Evolutionary conservation across 2,888 invertebrate genomes (phyloP).

Genomic region (Mesorhabditis spiculigera): DNA sequence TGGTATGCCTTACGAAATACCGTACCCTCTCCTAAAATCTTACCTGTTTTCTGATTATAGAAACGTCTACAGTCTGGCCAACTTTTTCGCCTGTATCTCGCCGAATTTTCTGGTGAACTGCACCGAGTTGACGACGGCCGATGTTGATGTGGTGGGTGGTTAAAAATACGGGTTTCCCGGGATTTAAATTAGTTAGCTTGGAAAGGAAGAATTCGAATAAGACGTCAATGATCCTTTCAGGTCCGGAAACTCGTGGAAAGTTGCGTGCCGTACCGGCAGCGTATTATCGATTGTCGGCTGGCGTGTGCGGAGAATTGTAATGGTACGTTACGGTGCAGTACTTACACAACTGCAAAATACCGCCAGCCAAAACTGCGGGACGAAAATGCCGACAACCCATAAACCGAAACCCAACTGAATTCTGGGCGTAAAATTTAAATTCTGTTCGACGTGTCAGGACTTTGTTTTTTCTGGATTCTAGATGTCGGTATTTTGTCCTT

Average conservation of each 20-base stretch:
- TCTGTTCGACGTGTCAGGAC: no score
- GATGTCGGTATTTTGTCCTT: no score
- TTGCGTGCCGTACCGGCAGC: conserved; percentile 32
- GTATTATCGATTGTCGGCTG: conserved; percentile 39
- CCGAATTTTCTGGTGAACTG: conserved; percentile 47
- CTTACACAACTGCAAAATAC: no score
- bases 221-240: conserved; percentile 18
- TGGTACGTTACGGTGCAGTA: conserved; percentile 7
- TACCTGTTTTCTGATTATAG: conserved; percentile 8
- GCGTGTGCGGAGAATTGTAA: conserved; percentile 20
- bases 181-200: neutral
- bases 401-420: no score
- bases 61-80: conserved; percentile 49
- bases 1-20: no score
- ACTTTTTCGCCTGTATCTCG: conserved; percentile 49
- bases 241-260: conserved; percentile 32
- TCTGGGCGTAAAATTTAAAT: no score
- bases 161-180: neutral
- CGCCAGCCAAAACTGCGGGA: no score
- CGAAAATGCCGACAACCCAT: no score
- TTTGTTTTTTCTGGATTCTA: no score
- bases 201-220: conserved; percentile 18
- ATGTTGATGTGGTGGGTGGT: conserved; percentile 7
- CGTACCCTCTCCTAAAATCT: no score
- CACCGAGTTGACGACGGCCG: conserved; percentile 32